phyloP scores from a whole-genome alignment of 2,113 vertebrate species.

The Scartelaos histophorus region DNA sequence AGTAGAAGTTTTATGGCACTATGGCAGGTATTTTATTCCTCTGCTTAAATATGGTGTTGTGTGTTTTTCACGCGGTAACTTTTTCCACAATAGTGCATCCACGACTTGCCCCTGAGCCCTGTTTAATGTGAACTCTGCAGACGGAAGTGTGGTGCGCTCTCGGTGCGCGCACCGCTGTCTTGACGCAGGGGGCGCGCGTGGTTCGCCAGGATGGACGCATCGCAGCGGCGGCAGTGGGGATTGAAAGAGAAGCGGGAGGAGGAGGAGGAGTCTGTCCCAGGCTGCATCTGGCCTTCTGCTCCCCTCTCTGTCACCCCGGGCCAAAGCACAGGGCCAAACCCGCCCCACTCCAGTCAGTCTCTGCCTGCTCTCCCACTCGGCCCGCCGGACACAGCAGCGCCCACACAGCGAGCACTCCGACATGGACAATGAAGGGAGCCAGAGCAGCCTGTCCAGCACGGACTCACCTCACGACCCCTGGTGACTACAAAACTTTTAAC shows the following conservation, averaged over 20 bases:
- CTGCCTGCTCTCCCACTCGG: constrained; percentile 55
- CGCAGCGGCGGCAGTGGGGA: constrained; percentile 29
- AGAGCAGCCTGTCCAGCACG: constrained; percentile 89
- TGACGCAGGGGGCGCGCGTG: constrained; percentile 14
- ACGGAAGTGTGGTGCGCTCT: constrained; percentile 15
- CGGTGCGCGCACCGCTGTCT: accelerated
- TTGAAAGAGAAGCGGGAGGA: constrained; percentile 40
- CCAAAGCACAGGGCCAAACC: constrained; percentile 53
- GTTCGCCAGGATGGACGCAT: constrained; percentile 51
- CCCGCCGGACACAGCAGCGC: constrained; percentile 60
- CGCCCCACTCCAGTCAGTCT: constrained; percentile 58
- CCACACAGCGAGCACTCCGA: constrained; percentile 69
- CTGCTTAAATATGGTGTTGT: not conserved
- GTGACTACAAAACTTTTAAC: constrained; percentile 72
- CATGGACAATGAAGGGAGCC: constrained; percentile 95
- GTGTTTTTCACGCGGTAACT: not conserved
- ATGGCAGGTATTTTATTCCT: not conserved
- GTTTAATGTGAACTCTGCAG: constrained; percentile 34
- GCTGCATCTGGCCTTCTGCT: constrained; percentile 68
- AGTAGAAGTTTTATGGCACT: not conserved
- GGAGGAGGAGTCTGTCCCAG: constrained; percentile 71
- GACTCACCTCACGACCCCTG: constrained; percentile 96
- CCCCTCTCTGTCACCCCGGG: constrained; percentile 70
- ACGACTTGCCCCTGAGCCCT: not conserved
- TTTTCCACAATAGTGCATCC: not conserved